These are phyloP conservation scores for Tribolium castaneum DNA, from an alignment of 1,140 invertebrate genomes.

Conservation along the genomic window DNA sequence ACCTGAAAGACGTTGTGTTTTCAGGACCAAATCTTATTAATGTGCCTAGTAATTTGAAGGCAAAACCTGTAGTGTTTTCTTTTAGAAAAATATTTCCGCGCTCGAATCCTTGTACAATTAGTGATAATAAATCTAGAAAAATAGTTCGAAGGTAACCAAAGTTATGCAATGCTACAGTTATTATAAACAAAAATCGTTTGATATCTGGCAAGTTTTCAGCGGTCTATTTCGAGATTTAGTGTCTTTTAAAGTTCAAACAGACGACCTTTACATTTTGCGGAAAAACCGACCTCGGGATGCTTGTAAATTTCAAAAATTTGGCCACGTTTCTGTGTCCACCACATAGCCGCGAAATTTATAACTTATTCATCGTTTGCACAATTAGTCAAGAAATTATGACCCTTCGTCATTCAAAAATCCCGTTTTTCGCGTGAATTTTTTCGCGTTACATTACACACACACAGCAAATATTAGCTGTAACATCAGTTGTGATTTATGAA, in stretches of 20 bases:
- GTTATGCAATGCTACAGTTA: not conserved
- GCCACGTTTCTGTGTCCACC: not conserved
- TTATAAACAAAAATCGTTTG: not conserved
- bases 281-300: not conserved
- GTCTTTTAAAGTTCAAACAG: not conserved
- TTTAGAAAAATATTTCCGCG: not conserved
- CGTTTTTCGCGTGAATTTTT: not conserved
- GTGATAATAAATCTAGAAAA: not conserved
- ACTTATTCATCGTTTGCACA: not conserved
- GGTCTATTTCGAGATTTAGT: not conserved
- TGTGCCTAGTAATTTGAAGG: not conserved
- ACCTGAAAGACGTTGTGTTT: not conserved
- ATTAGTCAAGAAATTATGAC: not conserved
- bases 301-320: not conserved
- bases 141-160: conserved; percentile 1
- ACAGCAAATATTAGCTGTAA: conserved; percentile 4
- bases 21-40: not conserved
- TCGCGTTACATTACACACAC: not conserved
- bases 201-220: not conserved
- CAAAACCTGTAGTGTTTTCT: not conserved
- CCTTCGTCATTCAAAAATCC: not conserved
- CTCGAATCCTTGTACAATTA: not conserved
- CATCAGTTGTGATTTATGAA: conserved; percentile 19
- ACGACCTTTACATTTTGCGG: not conserved
- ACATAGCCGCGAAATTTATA: not conserved